Evolutionary conservation across 1,140 invertebrate genomes (phyloP).

Genomic region (Solenopsis fugax): DNA sequence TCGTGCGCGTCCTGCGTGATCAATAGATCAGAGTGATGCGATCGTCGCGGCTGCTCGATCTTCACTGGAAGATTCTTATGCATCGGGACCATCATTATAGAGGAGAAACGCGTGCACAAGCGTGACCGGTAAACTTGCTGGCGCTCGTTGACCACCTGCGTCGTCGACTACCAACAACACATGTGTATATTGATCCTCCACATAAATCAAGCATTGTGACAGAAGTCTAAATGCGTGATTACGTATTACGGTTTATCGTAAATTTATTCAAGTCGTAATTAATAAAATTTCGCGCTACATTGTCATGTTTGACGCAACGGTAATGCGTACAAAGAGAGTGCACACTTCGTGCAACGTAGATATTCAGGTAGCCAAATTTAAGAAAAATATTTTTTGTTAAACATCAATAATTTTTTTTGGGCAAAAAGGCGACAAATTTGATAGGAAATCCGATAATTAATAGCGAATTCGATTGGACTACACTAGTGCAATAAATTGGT

Average conservation of each 20-base stretch:
- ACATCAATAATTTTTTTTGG: no score
- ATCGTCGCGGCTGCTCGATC: slow-evolving; percentile 41
- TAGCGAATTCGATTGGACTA: no score
- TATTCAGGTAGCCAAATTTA: background rate
- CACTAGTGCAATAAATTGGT: no score
- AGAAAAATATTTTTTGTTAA: no score
- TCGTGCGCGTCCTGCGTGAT: background rate
- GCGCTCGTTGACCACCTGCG: background rate
- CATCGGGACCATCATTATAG: slow-evolving; percentile 12
- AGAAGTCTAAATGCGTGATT: background rate
- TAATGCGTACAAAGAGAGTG: background rate
- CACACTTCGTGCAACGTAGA: background rate
- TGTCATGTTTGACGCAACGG: background rate
- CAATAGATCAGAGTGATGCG: background rate
- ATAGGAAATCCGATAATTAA: no score
- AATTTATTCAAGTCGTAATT: background rate
- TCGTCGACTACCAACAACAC: background rate
- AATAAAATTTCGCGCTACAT: slow-evolving; percentile 6
- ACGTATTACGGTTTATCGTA: background rate
- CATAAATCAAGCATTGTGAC: background rate
- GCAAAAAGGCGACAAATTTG: no score
- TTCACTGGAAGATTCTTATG: slow-evolving; percentile 46
- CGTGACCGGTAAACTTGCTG: background rate
- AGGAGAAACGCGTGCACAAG: background rate
- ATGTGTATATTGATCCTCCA: background rate